Conservation (phyloP, 2,113 vertebrate species). For the Zeus faber region DNA sequence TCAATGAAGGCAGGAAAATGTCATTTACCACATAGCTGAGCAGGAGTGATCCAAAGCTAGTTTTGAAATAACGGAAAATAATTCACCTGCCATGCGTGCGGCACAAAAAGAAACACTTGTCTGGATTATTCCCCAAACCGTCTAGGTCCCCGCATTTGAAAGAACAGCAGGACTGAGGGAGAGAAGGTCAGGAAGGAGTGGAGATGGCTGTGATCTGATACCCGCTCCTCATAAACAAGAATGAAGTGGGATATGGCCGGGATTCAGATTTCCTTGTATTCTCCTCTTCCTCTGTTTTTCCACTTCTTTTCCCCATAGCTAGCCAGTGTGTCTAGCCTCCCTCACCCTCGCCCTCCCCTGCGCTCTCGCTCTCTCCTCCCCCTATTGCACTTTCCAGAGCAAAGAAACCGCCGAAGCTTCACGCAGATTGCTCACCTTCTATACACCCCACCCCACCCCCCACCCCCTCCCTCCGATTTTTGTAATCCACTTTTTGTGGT, state of each 20-base stretch:
- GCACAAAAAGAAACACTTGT: not conserved
- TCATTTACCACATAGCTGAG: constrained; percentile 18
- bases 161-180: not conserved
- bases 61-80: constrained; percentile 13
- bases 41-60: constrained; percentile 2
- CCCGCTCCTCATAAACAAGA: constrained; percentile 63
- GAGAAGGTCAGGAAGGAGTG: constrained; percentile 15
- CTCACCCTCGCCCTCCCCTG: constrained; percentile 55
- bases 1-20: constrained; percentile 19
- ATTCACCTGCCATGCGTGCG: not conserved
- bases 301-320: constrained; percentile 65
- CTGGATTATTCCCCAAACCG: no score
- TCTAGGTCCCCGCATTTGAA: not conserved
- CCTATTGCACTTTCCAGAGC: constrained; percentile 68
- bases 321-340: constrained; percentile 77
- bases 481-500: no score
- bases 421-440: constrained; percentile 28
- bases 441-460: not conserved
- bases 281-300: constrained; percentile 68
- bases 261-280: constrained; percentile 77
- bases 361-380: constrained; percentile 57
- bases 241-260: constrained; percentile 59
- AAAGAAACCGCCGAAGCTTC: constrained; percentile 53
- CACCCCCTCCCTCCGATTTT: no score
- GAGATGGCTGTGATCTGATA: constrained; percentile 41